Evolutionary conservation across 2,888 invertebrate genomes (phyloP), one percentile per base, ranked within the genome.

Genomic region (Amaurobius ferox): DNA sequence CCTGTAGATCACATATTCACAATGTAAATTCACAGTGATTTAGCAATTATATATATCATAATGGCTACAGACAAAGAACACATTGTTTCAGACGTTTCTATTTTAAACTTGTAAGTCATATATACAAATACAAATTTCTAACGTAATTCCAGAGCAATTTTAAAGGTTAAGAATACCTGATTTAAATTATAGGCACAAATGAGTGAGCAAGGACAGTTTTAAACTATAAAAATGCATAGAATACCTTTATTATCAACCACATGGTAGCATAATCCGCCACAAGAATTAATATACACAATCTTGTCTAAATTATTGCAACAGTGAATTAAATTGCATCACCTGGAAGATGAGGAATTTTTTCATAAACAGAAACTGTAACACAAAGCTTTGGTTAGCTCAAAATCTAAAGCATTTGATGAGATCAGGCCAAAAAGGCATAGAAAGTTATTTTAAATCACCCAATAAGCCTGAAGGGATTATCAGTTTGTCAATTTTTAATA

Each of bases 401-500:
- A 55, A 55, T 23, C 1, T 35, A 35, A 19, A 23, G 23, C 55
- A 44, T 55, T 23, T 11, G 23, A 23, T 55, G 55, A 55, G 55
- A 55, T 55, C 55, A 55, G 5, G 23, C 23, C 1, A 3, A 23
- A 23, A 55, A 55, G 44, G 55, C 23, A 55, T 16, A 44, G 16
- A 44, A 44, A 44, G 13, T 23, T 23, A 23, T 19, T 23, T 11
- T 23, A 55, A 23, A 23, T 23, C 55, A 23, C 55, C 23, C 23
- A 55, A 23, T 23, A n/a, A 72, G 16, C 28, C 23, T 6, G 16
- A 44, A 48, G 19, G 35, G 16, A 61, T 55, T 23, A 55, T 3
- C 7, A 55, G 55, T 23, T 55, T 23, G 19, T 16, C 64, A 64
- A 61, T n/a, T 55, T 67, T 67, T 16, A 39, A 74, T 44, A 48